Evolutionary conservation across 2,888 invertebrate species (phyloP), one percentile per base, ranked within the genome.

Genomic region (Cantharis nigra): DNA sequence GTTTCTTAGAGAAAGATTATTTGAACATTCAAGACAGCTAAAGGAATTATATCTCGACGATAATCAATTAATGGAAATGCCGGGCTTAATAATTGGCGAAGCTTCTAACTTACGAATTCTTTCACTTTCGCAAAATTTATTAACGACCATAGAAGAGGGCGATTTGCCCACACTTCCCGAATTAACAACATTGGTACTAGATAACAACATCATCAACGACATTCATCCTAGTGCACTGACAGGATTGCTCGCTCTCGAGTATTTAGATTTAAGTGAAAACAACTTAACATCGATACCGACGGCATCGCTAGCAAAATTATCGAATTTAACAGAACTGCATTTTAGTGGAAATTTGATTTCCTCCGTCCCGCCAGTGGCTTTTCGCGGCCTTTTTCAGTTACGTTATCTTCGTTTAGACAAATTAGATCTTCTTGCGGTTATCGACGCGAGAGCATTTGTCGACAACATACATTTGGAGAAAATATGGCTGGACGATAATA

Each of bases 401-500:
- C 92, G 92, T 86, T 92, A 92, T 86, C 90, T 96, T 85, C 93
- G 93, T 86, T 89, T 96, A 85, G 93, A 93, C 88, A 91, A 93
- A 83, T 90, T 94, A 83, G 92, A 92, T 84, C 90, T 91, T 82
- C 90, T 96, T 82, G 90, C 90, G 80, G 91, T 90, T 86, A 93
- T 96, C 83, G 94, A 96, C 88, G 91, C 94, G 20, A 89, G 95
- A 87, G 94, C 96, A 72, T 96, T 96, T 87, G 94, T 94, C 78
- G 96, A 96, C 89, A 96, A 96, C 87, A 94, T 96, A 33, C 94
- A 95, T 85, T 89, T 96, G 81, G 95, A 96, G 86, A 91, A 92
- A 80, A 92, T 96, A 82, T 92, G 93, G 87, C 90, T 96, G 89
- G 94, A 95, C 87, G 93, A 94, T 85, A 96, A 96, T 87, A 91